A percentile compares a stretch with the other conserved stretches of the same genome.
Evolutionary conservation across 2,797 vertebrate species (phyloP).

Genomic region (Smutsia gigantea): DNA sequence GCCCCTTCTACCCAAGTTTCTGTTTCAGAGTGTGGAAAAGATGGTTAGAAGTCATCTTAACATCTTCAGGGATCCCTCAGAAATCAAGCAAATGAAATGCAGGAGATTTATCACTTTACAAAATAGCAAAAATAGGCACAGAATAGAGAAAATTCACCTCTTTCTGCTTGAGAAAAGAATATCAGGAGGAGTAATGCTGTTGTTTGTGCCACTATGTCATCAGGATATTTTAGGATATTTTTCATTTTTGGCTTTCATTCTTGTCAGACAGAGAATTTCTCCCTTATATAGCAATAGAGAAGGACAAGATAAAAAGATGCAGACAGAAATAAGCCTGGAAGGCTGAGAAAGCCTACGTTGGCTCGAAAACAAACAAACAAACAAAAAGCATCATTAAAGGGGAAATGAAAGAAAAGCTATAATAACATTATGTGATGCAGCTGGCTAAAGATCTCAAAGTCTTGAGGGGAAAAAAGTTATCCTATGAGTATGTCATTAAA

Average conservation of each 20-base stretch:
- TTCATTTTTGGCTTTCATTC: slow-evolving; percentile 3
- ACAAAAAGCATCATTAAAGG: neutral
- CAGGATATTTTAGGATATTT: neutral
- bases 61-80: neutral
- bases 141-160: neutral
- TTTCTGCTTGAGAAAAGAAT: neutral
- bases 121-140: neutral
- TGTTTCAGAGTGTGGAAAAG: neutral
- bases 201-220: neutral
- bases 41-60: neutral
- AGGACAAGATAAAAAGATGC: neutral
- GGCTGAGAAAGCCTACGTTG: neutral
- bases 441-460: neutral
- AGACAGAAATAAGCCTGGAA: neutral
- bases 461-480: neutral
- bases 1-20: neutral
- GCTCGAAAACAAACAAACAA: neutral
- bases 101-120: neutral
- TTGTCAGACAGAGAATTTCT: neutral
- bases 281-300: neutral
- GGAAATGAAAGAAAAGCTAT: neutral
- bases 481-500: neutral
- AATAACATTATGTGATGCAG: neutral
- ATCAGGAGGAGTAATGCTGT: neutral
- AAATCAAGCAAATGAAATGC: neutral